Conservation (phyloP, 2,113 vertebrate genomes). For the Rostratula benghalensis region DNA sequence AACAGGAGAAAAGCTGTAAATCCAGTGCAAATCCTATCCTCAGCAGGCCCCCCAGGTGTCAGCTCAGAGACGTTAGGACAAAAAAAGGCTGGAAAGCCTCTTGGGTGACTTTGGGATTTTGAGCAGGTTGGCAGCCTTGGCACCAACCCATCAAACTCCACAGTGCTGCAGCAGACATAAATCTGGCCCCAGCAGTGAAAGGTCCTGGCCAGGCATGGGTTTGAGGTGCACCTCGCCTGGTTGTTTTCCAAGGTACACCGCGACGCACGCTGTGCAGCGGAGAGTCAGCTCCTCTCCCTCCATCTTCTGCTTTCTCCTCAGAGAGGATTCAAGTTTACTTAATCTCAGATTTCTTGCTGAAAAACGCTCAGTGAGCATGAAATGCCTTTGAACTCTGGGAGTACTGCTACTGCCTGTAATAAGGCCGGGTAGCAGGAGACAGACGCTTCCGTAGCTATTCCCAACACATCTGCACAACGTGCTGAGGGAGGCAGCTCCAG, state of each 20-base stretch:
- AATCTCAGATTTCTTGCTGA: constrained; percentile 62
- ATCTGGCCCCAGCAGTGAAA: neutral
- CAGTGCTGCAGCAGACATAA: fast-evolving
- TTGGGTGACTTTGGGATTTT: neutral
- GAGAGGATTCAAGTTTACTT: constrained; percentile 56
- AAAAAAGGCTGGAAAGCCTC: neutral
- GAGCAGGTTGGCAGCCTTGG: neutral
- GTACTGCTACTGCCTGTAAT: constrained; percentile 37
- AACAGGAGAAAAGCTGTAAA: neutral
- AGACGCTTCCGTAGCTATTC: neutral
- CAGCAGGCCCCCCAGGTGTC: neutral
- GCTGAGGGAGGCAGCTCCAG: neutral
- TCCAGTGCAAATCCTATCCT: neutral
- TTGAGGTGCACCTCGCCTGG: constrained; percentile 36
- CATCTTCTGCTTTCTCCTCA: constrained; percentile 45
- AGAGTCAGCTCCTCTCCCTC: constrained; percentile 17
- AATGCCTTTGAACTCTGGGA: constrained; percentile 59
- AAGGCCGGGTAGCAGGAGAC: neutral
- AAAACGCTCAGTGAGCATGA: constrained; percentile 56
- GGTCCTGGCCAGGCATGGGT: neutral
- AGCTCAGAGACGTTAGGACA: neutral
- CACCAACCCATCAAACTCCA: neutral
- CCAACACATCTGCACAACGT: neutral
- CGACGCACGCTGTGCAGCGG: neutral
- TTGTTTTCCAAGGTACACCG: constrained; percentile 23